These are phyloP conservation scores for Leptogaster cylindrica DNA, from an alignment of 2,888 invertebrate genomes.

Conservation along the genomic window DNA sequence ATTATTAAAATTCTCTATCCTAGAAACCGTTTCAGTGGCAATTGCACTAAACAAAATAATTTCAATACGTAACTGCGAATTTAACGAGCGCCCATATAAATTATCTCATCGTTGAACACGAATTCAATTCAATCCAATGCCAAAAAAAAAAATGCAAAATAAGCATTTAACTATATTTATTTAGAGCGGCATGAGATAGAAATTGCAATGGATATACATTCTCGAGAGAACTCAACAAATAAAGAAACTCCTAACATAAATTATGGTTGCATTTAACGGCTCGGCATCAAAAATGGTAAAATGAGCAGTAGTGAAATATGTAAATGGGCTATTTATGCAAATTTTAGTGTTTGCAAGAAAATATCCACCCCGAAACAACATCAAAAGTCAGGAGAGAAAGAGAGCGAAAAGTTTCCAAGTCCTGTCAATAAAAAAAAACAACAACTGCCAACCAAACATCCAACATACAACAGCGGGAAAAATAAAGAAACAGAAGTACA, in stretches of 20 bases:
- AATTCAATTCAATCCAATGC: too few species aligned
- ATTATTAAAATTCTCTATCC: too few species aligned
- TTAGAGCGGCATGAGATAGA: too few species aligned
- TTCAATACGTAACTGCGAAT: too few species aligned
- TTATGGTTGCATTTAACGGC: not conserved
- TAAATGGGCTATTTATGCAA: conserved; percentile 17
- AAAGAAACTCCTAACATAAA: conserved; percentile 20
- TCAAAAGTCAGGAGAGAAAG: not conserved
- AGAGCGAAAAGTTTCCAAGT: not conserved
- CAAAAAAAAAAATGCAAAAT: too few species aligned
- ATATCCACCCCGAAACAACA: conserved; percentile 8
- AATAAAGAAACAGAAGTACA: not conserved
- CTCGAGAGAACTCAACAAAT: too few species aligned
- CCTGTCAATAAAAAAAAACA: not conserved
- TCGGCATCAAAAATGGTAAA: conserved; percentile 14
- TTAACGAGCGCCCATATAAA: too few species aligned
- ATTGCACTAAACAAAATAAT: too few species aligned
- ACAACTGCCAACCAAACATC: not conserved
- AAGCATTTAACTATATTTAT: too few species aligned
- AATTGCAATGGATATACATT: too few species aligned
- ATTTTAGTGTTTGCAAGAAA: not conserved
- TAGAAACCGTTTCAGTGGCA: too few species aligned
- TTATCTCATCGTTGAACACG: too few species aligned
- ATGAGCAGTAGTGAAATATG: conserved; percentile 26
- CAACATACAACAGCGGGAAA: not conserved